These are phyloP conservation scores for Aelia acuminata DNA, from an alignment of 2,888 invertebrate genomes.

Conservation along the genomic window DNA sequence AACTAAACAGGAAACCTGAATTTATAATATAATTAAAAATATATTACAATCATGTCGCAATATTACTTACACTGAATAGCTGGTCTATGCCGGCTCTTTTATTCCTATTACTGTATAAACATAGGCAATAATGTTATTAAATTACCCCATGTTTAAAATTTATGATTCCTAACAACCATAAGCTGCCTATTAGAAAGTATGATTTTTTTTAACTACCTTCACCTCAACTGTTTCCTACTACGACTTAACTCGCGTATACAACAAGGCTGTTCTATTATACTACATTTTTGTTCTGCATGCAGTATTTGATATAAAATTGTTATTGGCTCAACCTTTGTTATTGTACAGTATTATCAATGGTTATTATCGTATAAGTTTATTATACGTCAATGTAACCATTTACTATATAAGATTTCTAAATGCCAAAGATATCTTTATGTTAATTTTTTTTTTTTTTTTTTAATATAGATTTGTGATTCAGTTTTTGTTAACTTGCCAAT, in stretches of 20 bases:
- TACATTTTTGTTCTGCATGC: neutral
- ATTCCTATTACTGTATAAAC: neutral
- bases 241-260: neutral
- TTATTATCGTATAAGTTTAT: neutral
- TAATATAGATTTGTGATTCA: conserved; percentile 36
- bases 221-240: conserved; percentile 23
- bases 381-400: conserved; percentile 6
- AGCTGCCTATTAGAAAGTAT: conserved; percentile 22
- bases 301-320: conserved; percentile 9
- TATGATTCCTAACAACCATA: neutral
- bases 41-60: neutral
- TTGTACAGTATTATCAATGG: conserved; percentile 57
- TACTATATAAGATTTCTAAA: conserved; percentile 50
- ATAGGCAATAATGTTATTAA: neutral
- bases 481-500: conserved; percentile 42
- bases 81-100: neutral
- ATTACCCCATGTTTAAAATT: neutral
- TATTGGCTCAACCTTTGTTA: conserved; percentile 55
- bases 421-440: conserved; percentile 56
- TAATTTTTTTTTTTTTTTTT: conserved; percentile 21
- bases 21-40: neutral
- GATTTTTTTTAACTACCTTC: neutral
- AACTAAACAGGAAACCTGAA: neutral
- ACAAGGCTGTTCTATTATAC: neutral
- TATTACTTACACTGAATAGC: neutral